Conservation (phyloP, 2,888 invertebrate species). For the Deilephila porcellus region DNA sequence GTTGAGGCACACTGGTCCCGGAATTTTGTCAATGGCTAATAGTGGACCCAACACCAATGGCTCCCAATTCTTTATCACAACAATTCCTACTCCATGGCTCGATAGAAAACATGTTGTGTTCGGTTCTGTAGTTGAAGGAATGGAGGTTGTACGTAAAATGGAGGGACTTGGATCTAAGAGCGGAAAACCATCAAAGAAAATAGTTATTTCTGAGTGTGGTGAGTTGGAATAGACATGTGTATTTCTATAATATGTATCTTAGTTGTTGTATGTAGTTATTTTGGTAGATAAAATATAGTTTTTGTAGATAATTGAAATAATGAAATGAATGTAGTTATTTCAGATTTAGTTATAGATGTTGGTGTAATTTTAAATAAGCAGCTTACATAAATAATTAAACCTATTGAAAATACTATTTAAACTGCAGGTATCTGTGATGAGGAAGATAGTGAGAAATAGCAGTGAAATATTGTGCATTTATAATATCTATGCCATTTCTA, state of each 20-base stretch:
- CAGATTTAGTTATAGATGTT: background rate
- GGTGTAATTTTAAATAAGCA: background rate
- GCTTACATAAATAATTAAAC: background rate
- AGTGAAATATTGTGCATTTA: background rate
- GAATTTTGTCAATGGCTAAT: constrained; percentile 97
- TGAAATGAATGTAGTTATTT: background rate
- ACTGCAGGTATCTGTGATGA: constrained; percentile 25
- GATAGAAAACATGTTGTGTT: constrained; percentile 98
- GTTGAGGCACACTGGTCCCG: constrained; percentile 95
- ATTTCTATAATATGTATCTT: background rate
- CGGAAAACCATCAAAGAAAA: constrained; percentile 93
- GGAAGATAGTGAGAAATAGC: background rate
- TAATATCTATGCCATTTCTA: background rate
- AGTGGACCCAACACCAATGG: constrained; percentile 98
- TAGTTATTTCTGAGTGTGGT: constrained; percentile 92
- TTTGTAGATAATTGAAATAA: background rate
- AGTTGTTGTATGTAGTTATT: background rate
- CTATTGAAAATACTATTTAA: background rate
- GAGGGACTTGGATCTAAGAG: constrained; percentile 92
- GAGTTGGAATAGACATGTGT: constrained; percentile 84
- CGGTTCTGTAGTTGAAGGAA: constrained; percentile 95
- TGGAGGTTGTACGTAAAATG: constrained; percentile 95
- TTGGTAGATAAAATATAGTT: background rate
- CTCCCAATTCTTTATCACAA: constrained; percentile 98
- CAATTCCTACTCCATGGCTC: constrained; percentile 96